Evolutionary conservation across 2,797 vertebrate genomes (phyloP).

Genomic region (Pseudopleuronectes americanus): DNA sequence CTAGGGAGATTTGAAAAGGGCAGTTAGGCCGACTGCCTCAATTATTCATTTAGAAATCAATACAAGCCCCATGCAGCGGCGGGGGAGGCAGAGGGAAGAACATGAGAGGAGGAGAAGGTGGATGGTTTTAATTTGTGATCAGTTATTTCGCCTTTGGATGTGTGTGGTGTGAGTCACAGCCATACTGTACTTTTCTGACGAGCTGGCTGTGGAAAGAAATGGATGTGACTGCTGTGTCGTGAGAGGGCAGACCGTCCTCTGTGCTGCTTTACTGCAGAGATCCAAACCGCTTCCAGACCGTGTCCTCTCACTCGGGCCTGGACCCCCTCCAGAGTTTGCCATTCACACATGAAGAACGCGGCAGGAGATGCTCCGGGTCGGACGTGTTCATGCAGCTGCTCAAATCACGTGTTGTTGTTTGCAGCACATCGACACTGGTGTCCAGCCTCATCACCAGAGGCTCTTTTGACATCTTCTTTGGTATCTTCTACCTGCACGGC

Average conservation of each 20-base stretch:
- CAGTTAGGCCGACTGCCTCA: constrained; percentile 69
- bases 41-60: constrained; percentile 79
- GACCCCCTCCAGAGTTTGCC: no score
- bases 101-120: constrained; percentile 20
- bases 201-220: not conserved
- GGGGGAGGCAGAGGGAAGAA: constrained; percentile 39
- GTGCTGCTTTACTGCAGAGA: constrained; percentile 1
- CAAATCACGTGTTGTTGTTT: no score
- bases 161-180: constrained; percentile 2
- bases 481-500: no score
- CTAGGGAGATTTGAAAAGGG: constrained; percentile 54
- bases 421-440: no score
- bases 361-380: no score
- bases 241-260: constrained; percentile 18
- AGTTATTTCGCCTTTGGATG: constrained; percentile 1
- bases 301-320: no score
- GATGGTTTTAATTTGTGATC: constrained; percentile 46
- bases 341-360: no score
- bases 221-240: not conserved
- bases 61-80: constrained; percentile 41
- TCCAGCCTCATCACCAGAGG: no score
- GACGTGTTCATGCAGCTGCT: no score
- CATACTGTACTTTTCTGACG: not conserved
- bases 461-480: no score
- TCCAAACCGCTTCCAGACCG: no score